Conservation (phyloP, 1,140 invertebrate genomes). For the Anastatus disparis region DNA sequence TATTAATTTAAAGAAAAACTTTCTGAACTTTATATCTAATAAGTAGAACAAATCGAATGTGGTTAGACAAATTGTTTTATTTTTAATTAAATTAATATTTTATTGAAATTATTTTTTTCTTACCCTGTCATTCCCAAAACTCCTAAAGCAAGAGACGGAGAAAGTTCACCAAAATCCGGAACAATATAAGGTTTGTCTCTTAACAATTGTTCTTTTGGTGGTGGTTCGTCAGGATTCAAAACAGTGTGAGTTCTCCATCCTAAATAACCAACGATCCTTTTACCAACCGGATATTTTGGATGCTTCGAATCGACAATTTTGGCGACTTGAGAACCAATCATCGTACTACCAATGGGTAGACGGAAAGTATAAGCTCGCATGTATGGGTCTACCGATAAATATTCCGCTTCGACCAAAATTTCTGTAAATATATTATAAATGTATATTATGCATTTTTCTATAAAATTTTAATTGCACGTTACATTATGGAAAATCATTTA, state of each 20-base stretch:
- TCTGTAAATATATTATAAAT: slow-evolving; percentile 63
- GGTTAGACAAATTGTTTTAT: too few relatives aligned
- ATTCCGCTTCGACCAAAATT: slow-evolving; percentile 73
- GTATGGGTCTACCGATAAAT: slow-evolving; percentile 77
- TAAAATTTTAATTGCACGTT: too few relatives aligned
- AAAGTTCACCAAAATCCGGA: slow-evolving; percentile 68
- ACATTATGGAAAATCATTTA: too few relatives aligned
- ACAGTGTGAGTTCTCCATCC: slow-evolving; percentile 70
- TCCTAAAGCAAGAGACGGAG: slow-evolving; percentile 70
- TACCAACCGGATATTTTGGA: slow-evolving; percentile 70
- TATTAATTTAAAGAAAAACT: too few relatives aligned
- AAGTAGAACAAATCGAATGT: too few relatives aligned
- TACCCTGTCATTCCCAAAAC: slow-evolving; percentile 75
- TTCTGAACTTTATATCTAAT: too few relatives aligned
- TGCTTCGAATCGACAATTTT: slow-evolving; percentile 73
- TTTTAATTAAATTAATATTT: too few relatives aligned
- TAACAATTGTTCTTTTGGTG: background rate
- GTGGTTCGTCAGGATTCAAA: slow-evolving; percentile 42
- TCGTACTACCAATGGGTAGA: slow-evolving; percentile 67
- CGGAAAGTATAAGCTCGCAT: slow-evolving; percentile 71
- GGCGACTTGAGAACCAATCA: slow-evolving; percentile 73
- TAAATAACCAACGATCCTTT: slow-evolving; percentile 68
- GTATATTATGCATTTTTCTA: background rate
- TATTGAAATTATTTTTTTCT: too few relatives aligned
- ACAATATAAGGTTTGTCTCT: slow-evolving; percentile 58